These are phyloP conservation scores for Sternotherus odoratus DNA, from an alignment of 2,797 vertebrate species.

Conservation along the genomic window DNA sequence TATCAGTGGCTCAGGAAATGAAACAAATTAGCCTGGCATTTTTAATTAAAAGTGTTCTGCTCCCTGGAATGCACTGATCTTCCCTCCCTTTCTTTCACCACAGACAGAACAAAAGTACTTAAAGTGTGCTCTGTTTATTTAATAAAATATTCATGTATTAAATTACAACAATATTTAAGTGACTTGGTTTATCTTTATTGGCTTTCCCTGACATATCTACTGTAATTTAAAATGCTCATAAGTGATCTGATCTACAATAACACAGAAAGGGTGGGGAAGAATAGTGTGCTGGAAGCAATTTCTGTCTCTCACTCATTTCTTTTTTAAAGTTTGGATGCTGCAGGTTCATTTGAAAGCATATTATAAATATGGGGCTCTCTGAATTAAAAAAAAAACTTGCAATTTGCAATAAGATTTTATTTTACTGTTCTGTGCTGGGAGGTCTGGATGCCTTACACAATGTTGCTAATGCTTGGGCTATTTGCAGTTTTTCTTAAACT, in stretches of 20 bases:
- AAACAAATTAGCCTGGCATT: slow-evolving; percentile 85
- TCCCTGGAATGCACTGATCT: slow-evolving; percentile 71
- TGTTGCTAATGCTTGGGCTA: background rate
- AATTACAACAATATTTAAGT: slow-evolving; percentile 49
- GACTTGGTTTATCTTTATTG: slow-evolving; percentile 24
- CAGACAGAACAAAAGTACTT: slow-evolving; percentile 41
- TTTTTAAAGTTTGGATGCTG: background rate
- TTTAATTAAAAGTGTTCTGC: slow-evolving; percentile 82
- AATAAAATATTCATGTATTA: slow-evolving; percentile 37
- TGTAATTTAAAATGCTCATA: slow-evolving; percentile 47
- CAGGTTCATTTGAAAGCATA: background rate
- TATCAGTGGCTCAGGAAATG: slow-evolving; percentile 71
- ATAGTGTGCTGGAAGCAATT: background rate
- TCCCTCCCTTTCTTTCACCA: slow-evolving; percentile 16
- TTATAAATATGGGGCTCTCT: background rate
- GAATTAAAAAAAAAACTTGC: background rate
- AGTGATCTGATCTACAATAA: slow-evolving; percentile 41
- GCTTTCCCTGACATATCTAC: slow-evolving; percentile 1
- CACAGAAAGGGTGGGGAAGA: background rate
- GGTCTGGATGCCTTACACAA: background rate
- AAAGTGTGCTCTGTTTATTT: slow-evolving; percentile 47
- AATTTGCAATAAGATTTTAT: background rate
- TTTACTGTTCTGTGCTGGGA: background rate
- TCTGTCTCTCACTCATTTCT: background rate
- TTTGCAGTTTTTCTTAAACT: background rate